Evolutionary conservation across 1,140 invertebrate species (phyloP), one percentile per base, ranked within the genome.

Genomic region (Euglossa dilemma): DNA sequence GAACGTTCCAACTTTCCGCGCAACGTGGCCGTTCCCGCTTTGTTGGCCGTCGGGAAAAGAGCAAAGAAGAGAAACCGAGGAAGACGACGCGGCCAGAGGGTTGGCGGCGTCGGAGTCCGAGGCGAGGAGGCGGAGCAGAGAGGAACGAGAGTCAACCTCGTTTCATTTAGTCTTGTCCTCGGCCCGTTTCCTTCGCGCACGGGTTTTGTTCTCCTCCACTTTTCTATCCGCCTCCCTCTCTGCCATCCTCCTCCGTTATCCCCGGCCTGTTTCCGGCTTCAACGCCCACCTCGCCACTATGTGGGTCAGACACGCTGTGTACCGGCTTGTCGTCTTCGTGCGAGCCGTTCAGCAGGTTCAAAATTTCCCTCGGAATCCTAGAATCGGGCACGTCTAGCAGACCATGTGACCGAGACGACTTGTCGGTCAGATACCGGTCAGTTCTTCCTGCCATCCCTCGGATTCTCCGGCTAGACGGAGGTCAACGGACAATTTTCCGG

Each of bases 101-200:
- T 6, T 0, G 20, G 59, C 14, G 16, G 20, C 14, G 56, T 0
- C 23, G 52, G 57, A 66, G 43, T 57, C 16, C 52, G 16, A 20
- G 59, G 73, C 0, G 64, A 69, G 56, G 54, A 16, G 64, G 59
- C 28, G 69, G 1, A 54, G 36, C 4, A 36, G 36, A 50, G 70
- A 64, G 77, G 20, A 83, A 67, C 71, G 82, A 72, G 71, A 83
- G 82, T 78, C 85, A 87, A 86, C 80, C 80, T 74, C 75, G 69
- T 83, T 80, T 79, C 69, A 54, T 85, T 67, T 67, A 64, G 77
- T 36, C 76, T 71, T 45, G 81, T 78, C 81, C 81, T 70, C 81
- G 73, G 54, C 80, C 66, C 73, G 80, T 77, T 83, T 83, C 73
- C 75, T 63, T 76, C 63, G 71, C 72, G 59, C 47, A 80, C 45